Base-by-base conservation (phyloP, 2,888 invertebrate genomes). In the Aspidiotus rigidus region DNA sequence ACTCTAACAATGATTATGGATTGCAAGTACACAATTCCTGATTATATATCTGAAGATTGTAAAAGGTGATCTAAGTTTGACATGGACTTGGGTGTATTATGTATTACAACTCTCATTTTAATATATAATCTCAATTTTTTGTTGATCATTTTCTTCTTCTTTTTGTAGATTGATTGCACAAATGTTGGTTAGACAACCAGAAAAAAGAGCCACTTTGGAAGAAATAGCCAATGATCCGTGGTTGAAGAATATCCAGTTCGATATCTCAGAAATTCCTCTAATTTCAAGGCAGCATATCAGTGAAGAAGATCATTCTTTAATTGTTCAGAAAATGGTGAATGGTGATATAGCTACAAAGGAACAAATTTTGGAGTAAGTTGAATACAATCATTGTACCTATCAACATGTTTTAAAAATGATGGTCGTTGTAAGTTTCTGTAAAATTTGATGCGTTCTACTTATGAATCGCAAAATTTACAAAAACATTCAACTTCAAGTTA, bases 1-100 rank as follows among this genome's bases (percentile, higher is more conserved):
- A 99, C 99, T 0, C 81, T 99, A 69, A 98, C 96, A 42, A 97
- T 95, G 93, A 99, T 99, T 74, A 94, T 99, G 92, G 98, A 99
- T 80, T 98, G 98, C 82, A 95, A 95, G 82, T 99, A 96, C 79
- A 87, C 88, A 71, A 88, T 96, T 76, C 96, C 98, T 69, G 79
- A 84, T 41, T 90, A 93, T 80, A 87, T 99, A 73, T 91, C 95
- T 11, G 81, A 84, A 66, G 86, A 86, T 71, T 98, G 98, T 80
- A 86, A 87, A 81, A 85, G 85, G 90, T 90, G 39, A n/a, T 53
- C 56, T 13, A 9, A 55, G 13, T 55, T 28, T 28, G 28, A 28
- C 28, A 5, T 28, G 28, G 28, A 28, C 28, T 28, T 28, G 1
- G 2, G 28, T 5, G 28, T 28, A 28, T 28, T n/a, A 28, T 5